Conservation (phyloP, 2,888 invertebrate genomes). For the Mechanitis mazaeus region DNA sequence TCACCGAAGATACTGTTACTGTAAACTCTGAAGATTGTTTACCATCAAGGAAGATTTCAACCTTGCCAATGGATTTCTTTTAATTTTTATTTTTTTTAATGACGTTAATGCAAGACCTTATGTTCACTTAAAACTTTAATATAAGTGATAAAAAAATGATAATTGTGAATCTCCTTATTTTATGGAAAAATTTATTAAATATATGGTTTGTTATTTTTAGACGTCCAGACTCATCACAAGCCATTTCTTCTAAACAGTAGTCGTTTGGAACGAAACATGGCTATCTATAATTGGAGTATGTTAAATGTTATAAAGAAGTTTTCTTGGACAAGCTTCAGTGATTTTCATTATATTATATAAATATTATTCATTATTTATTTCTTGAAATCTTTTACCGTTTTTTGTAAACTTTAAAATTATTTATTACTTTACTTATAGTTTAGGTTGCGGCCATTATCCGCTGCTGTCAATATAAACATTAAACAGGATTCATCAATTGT, state of each 20-base stretch:
- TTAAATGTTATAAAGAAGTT: constrained; percentile 34
- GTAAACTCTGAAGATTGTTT: no score
- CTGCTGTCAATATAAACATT: constrained; percentile 33
- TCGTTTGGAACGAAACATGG: constrained; percentile 31
- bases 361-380: constrained; percentile 24
- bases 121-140: no score
- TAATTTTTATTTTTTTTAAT: no score
- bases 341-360: constrained; percentile 38
- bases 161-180: no score
- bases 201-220: not conserved
- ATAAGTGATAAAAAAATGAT: no score
- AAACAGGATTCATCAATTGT: constrained; percentile 37
- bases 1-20: no score
- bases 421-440: not conserved
- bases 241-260: constrained; percentile 25
- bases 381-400: not conserved
- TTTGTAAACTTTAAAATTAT: no score
- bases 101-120: no score
- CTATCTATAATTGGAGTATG: constrained; percentile 26
- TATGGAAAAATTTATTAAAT: not conserved
- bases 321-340: constrained; percentile 38
- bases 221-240: not conserved
- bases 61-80: no score
- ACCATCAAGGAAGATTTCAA: no score
- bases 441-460: constrained; percentile 9